Conservation (phyloP, 2,888 invertebrate genomes). For the Hybos culiciformis region DNA sequence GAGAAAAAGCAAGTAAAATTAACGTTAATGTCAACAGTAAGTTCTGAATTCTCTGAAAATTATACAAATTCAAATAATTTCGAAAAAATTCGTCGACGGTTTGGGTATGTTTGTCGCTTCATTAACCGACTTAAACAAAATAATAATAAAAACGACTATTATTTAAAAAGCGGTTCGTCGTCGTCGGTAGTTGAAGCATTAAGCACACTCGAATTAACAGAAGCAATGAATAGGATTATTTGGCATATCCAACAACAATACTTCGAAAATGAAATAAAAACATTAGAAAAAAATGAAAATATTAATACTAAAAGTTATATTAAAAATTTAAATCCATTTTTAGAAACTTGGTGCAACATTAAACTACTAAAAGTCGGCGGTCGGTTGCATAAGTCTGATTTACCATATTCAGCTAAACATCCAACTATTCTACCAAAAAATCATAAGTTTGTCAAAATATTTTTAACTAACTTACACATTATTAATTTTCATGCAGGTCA, state of each 20-base stretch:
- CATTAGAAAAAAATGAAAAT: neutral
- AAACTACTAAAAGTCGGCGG: constrained; percentile 3
- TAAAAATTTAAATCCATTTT: neutral
- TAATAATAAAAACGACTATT: no score
- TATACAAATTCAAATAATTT: neutral
- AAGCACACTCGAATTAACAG: no score
- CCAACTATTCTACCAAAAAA: constrained; percentile 4
- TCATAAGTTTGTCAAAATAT: neutral
- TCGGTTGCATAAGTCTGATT: neutral
- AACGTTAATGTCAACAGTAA: no score
- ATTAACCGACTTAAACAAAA: no score
- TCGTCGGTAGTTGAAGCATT: no score
- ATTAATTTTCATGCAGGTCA: constrained; percentile 2
- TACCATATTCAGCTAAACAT: constrained; percentile 1
- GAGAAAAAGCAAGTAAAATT: no score
- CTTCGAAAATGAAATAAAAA: no score
- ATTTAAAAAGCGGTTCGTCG: no score
- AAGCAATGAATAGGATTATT: no score
- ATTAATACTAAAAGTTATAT: neutral
- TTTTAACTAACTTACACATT: constrained; percentile 1
- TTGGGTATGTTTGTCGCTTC: neutral
- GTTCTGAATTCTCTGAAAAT: no score
- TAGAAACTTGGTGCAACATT: neutral
- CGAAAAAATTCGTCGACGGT: neutral
- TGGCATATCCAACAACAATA: no score